Conservation (phyloP, 2,888 invertebrate species). For the Amaurobius ferox region DNA sequence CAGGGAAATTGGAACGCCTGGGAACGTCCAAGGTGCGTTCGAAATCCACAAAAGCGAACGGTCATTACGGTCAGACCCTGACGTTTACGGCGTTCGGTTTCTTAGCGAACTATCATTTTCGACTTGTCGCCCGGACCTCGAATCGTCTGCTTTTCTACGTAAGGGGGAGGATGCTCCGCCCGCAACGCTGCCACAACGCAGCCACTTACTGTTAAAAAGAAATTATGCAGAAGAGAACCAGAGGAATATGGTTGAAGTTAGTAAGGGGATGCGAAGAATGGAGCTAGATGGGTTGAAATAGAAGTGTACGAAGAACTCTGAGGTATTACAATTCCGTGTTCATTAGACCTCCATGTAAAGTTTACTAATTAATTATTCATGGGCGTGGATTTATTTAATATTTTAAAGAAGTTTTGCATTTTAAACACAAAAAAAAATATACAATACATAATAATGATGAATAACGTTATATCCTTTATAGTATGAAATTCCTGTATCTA, state of each 20-base stretch:
- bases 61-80: constrained; percentile 67
- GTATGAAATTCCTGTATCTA: too few species aligned
- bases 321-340: too few species aligned
- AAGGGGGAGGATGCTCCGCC: constrained; percentile 1
- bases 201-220: constrained; percentile 13
- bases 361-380: too few species aligned
- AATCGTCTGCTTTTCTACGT: constrained; percentile 48
- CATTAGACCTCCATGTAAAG: too few species aligned
- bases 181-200: neutral
- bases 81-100: constrained; percentile 22
- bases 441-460: too few species aligned
- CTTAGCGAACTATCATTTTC: constrained; percentile 58
- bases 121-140: constrained; percentile 59
- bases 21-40: constrained; percentile 65
- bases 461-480: too few species aligned
- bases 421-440: too few species aligned
- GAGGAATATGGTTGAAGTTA: neutral
- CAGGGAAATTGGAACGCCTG: constrained; percentile 38
- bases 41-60: constrained; percentile 30
- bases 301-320: too few species aligned
- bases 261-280: neutral
- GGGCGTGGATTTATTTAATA: too few species aligned
- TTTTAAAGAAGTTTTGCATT: too few species aligned
- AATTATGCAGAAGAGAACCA: constrained; percentile 26
- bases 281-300: too few species aligned